Conservation (phyloP, 2,888 invertebrate genomes). For the Andrena chrysosceles region DNA sequence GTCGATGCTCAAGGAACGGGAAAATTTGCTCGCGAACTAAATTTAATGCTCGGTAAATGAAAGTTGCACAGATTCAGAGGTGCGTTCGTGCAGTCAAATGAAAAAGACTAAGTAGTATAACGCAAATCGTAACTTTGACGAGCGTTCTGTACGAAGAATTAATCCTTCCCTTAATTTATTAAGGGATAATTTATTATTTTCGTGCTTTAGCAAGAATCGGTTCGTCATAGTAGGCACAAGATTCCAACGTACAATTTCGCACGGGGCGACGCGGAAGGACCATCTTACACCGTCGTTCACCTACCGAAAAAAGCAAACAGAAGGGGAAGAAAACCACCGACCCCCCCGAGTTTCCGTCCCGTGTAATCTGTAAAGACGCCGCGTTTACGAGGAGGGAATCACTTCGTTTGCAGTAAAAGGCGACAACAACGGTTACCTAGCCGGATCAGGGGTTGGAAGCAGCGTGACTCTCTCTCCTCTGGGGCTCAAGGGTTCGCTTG, state of each 20-base stretch:
- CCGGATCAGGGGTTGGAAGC: conserved; percentile 59
- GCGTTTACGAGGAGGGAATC: conserved; percentile 84
- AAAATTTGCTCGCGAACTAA: no score
- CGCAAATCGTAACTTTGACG: no score
- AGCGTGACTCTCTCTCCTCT: conserved; percentile 39
- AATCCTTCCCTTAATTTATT: background rate
- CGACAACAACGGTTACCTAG: conserved; percentile 78
- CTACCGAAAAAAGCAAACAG: background rate
- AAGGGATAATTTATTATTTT: no score
- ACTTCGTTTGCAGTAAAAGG: conserved; percentile 84
- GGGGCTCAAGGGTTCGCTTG: conserved; percentile 77
- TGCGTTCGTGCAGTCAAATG: no score
- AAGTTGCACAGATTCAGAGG: no score
- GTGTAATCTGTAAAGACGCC: conserved; percentile 79
- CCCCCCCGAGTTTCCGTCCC: conserved; percentile 23
- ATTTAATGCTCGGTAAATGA: no score
- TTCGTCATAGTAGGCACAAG: background rate
- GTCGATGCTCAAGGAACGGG: background rate
- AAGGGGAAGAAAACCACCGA: conserved; percentile 21
- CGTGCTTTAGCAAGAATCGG: background rate
- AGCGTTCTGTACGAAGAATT: no score
- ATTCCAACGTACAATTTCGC: conserved; percentile 10
- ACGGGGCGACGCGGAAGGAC: background rate
- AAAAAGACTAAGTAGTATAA: no score
- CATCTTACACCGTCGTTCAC: conserved; percentile 1